A percentile compares a stretch with the other conserved stretches of the same genome.
Conservation (phyloP, 2,888 invertebrate species). For the Noctua janthina region DNA sequence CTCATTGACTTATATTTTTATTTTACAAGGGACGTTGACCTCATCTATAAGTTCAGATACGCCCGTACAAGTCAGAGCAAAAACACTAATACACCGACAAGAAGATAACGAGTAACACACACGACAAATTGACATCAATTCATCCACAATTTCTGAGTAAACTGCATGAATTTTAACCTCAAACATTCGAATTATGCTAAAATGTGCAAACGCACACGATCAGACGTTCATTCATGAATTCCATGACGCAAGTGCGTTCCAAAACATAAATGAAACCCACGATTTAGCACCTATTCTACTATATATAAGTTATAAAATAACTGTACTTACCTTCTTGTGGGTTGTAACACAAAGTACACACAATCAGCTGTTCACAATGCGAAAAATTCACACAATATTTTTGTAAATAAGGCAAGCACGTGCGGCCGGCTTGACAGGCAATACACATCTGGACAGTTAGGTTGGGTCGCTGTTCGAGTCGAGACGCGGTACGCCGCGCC, state of each 20-base stretch:
- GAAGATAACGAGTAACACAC: constrained; percentile 33
- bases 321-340: constrained; percentile 57
- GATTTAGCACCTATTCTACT: constrained; percentile 37
- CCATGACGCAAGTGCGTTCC: constrained; percentile 61
- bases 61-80: constrained; percentile 11
- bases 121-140: constrained; percentile 34
- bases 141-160: constrained; percentile 26
- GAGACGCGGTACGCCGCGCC: constrained; percentile 83
- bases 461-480: constrained; percentile 72
- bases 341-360: constrained; percentile 67
- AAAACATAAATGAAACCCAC: constrained; percentile 57
- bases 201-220: constrained; percentile 52
- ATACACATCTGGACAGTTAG: constrained; percentile 75
- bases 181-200: constrained; percentile 61
- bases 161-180: constrained; percentile 50
- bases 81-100: constrained; percentile 26
- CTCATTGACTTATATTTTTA: constrained; percentile 62
- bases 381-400: constrained; percentile 65
- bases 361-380: constrained; percentile 74
- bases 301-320: constrained; percentile 55
- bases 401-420: constrained; percentile 69
- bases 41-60: constrained; percentile 39
- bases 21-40: constrained; percentile 59
- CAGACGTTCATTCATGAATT: constrained; percentile 66
- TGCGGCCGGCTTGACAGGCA: constrained; percentile 72